Percentiles rank a stretch among this genome's conserved stretches.
Evolutionary conservation across 35 echinoderm and acorn worm genomes (phyloP).

Genomic region (Eucidaris tribuloides): DNA sequence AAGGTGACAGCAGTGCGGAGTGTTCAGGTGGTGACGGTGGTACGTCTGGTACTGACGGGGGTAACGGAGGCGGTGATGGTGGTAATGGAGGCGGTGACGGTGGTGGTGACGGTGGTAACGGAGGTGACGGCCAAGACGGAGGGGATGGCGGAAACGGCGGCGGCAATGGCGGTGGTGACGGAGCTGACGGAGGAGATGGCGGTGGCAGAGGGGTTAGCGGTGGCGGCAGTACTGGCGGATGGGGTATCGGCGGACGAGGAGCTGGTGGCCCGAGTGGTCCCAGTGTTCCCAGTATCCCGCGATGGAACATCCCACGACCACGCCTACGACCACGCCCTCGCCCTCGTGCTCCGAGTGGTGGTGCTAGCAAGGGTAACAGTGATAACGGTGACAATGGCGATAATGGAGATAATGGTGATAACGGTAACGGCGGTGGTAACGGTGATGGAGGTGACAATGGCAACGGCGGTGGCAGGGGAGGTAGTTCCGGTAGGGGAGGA

Average conservation of each 20-base stretch:
- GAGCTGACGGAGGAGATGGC: background rate
- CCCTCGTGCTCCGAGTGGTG: background rate
- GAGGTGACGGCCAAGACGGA: background rate
- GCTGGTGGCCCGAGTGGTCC: background rate
- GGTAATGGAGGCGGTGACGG: background rate
- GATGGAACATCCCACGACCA: background rate
- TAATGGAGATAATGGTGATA: too few relatives aligned
- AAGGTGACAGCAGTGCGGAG: too few relatives aligned
- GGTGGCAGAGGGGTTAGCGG: background rate
- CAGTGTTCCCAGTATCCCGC: background rate
- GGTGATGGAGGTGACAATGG: too few relatives aligned
- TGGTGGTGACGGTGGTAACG: background rate
- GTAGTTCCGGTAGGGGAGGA: too few relatives aligned
- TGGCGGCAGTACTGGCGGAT: background rate
- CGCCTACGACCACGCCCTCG: background rate
- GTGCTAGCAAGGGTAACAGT: too few relatives aligned
- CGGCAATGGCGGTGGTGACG: background rate
- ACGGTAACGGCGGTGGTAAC: too few relatives aligned
- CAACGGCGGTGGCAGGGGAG: too few relatives aligned
- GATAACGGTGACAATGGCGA: too few relatives aligned
- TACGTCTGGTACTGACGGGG: background rate
- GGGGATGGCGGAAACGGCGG: background rate
- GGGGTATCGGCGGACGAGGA: background rate
- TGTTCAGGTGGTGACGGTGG: background rate
- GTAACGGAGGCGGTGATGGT: background rate